These are phyloP conservation scores for Pelecanoides urinatrix DNA, from an alignment of 2,113 vertebrate genomes.

Conservation along the genomic window DNA sequence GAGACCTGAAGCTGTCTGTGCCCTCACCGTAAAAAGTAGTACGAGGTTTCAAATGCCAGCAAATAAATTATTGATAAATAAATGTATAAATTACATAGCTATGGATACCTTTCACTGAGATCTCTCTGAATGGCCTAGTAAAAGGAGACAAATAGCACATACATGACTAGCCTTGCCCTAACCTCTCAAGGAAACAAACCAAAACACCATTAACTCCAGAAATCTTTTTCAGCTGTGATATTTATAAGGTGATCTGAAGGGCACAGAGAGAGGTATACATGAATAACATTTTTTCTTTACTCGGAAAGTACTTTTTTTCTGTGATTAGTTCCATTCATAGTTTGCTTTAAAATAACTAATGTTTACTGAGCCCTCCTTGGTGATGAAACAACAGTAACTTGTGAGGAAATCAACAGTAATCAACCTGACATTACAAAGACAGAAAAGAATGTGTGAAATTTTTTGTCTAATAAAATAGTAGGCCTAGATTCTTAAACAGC, in stretches of 20 bases:
- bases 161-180: not conserved
- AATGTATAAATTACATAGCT: not conserved
- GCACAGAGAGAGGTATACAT: fast-evolving
- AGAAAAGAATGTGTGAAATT: not conserved
- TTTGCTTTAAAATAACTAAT: not conserved
- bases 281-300: not conserved
- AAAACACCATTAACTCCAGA: not conserved
- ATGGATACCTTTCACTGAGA: not conserved
- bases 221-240: not conserved
- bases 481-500: not conserved
- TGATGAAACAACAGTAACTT: not conserved
- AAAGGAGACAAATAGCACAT: not conserved
- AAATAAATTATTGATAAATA: not conserved
- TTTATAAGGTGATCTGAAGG: not conserved
- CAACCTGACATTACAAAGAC: not conserved
- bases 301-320: not conserved
- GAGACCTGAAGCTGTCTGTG: not conserved
- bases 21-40: not conserved
- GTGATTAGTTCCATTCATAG: not conserved
- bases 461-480: not conserved
- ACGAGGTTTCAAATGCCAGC: not conserved
- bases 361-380: not conserved
- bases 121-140: not conserved
- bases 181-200: not conserved
- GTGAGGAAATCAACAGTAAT: not conserved